These are phyloP conservation scores for Varecia variegata DNA, from an alignment of 2,797 vertebrate genomes.

Conservation along the genomic window DNA sequence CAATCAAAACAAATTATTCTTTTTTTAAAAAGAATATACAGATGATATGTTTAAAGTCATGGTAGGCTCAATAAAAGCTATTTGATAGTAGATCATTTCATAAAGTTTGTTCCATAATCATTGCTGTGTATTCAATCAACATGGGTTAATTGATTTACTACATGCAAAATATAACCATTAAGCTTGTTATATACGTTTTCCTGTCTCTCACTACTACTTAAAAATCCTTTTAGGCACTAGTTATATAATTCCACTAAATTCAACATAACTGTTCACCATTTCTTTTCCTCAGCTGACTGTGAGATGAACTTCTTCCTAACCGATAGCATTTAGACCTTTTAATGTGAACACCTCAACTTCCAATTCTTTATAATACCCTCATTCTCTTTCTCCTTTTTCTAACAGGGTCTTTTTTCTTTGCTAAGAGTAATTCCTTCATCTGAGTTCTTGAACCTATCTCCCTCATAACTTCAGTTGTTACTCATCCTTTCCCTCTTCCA, in stretches of 20 bases:
- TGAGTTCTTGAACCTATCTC: background rate
- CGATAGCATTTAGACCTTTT: background rate
- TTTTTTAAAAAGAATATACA: background rate
- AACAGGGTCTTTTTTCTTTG: background rate
- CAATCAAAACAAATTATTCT: background rate
- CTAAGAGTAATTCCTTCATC: background rate
- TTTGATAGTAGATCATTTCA: background rate
- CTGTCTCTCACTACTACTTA: background rate
- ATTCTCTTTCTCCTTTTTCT: background rate
- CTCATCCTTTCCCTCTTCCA: background rate
- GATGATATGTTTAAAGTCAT: background rate
- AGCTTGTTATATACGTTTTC: background rate
- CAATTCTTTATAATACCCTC: background rate
- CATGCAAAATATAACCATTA: background rate
- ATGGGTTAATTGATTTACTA: background rate
- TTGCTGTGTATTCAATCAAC: background rate
- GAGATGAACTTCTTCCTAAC: background rate
- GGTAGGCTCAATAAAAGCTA: background rate
- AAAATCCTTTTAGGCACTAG: background rate
- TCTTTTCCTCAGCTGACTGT: background rate
- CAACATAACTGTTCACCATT: background rate
- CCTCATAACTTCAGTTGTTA: background rate
- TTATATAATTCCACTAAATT: background rate
- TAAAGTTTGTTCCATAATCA: background rate
- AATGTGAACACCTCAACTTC: background rate